Conservation (phyloP, 2,797 vertebrate species). For the Xyrichtys novacula region DNA sequence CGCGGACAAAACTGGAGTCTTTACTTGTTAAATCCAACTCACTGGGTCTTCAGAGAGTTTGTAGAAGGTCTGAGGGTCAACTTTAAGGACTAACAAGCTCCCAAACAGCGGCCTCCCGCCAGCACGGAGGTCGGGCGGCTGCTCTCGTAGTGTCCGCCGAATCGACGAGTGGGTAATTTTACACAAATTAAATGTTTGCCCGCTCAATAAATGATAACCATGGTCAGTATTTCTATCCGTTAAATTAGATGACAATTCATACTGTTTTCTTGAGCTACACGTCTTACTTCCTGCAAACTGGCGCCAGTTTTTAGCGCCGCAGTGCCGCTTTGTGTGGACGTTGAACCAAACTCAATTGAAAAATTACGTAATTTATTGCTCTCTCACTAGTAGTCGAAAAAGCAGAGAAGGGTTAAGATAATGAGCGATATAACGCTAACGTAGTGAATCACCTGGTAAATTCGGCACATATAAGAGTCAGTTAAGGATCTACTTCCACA, state of each 20-base stretch:
- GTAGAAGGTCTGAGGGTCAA: rapidly evolving
- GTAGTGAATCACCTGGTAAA: rapidly evolving
- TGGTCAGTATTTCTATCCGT: rapidly evolving
- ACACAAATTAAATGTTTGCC: rapidly evolving
- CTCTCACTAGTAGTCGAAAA: rapidly evolving
- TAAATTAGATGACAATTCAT: background rate
- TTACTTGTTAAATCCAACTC: rapidly evolving
- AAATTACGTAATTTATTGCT: rapidly evolving
- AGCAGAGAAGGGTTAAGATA: rapidly evolving
- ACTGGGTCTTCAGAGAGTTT: rapidly evolving
- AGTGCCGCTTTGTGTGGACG: background rate
- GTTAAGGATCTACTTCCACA: background rate
- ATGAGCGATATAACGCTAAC: rapidly evolving
- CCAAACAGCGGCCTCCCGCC: conserved; percentile 62
- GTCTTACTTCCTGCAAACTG: conserved; percentile 44
- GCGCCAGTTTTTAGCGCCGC: conserved; percentile 74
- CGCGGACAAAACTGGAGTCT: rapidly evolving
- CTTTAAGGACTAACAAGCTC: background rate
- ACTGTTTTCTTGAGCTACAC: rapidly evolving
- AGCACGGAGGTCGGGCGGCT: conserved; percentile 13
- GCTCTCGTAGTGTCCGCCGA: background rate
- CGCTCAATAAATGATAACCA: rapidly evolving
- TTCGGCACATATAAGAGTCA: background rate
- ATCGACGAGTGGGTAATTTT: rapidly evolving
- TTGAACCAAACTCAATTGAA: background rate